Percentiles rank a stretch among this genome's conserved stretches.
Evolutionary conservation across 2,797 vertebrate species (phyloP).

Genomic region (Australoheros facetus): DNA sequence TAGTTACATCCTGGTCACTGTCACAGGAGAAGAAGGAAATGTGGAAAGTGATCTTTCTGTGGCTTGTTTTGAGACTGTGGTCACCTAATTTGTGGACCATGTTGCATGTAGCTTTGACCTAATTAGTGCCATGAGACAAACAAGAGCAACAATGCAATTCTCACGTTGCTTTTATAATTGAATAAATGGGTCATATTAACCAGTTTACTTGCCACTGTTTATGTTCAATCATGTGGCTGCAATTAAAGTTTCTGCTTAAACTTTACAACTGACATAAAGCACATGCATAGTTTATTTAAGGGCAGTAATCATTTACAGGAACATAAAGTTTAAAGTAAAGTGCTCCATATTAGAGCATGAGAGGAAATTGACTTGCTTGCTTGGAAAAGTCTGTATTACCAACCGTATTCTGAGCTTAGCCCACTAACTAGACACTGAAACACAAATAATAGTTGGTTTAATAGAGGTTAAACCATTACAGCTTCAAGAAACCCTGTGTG

Average conservation of each 20-base stretch:
- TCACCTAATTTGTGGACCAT: constrained; percentile 38
- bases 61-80: constrained; percentile 37
- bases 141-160: background rate
- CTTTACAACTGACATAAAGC: background rate
- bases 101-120: background rate
- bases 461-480: background rate
- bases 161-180: background rate
- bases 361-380: background rate
- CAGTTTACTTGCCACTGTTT: background rate
- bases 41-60: constrained; percentile 65
- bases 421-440: background rate
- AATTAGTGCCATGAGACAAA: constrained; percentile 8
- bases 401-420: background rate
- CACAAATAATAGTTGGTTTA: background rate
- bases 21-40: constrained; percentile 67
- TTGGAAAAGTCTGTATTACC: background rate
- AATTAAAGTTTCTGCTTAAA: background rate
- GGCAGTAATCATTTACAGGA: background rate
- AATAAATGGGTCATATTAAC: constrained; percentile 8
- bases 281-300: background rate
- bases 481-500: background rate
- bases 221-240: background rate
- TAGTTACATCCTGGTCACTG: constrained; percentile 61
- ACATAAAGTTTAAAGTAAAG: background rate
- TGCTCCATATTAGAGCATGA: background rate